These are phyloP conservation scores for Adelphocoris suturalis DNA, from an alignment of 2,888 invertebrate genomes.

Conservation along the genomic window DNA sequence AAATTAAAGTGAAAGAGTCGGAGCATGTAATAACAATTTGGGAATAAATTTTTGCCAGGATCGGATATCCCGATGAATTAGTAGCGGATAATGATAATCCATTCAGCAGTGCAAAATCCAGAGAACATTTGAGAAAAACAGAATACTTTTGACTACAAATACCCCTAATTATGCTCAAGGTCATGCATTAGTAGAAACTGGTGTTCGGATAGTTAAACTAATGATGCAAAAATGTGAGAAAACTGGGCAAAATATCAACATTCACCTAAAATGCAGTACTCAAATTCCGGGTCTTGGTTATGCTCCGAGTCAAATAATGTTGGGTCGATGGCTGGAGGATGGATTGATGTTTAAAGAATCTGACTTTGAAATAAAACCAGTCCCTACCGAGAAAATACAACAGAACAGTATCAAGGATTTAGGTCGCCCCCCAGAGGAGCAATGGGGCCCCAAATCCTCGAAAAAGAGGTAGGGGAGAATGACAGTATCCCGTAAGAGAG, in stretches of 20 bases:
- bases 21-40: background rate
- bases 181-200: no score
- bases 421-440: no score
- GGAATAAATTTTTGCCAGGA: background rate
- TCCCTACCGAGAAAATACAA: no score
- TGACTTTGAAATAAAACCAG: no score
- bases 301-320: background rate
- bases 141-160: background rate
- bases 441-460: no score
- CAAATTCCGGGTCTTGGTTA: constrained; percentile 25
- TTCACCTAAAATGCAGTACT: background rate
- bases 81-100: background rate
- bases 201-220: no score
- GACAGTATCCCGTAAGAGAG: no score
- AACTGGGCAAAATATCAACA: no score
- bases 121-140: background rate
- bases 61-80: background rate
- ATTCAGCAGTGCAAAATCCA: background rate
- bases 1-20: background rate
- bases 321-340: background rate
- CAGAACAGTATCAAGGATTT: no score
- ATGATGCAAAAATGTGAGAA: no score
- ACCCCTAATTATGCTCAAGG: constrained; percentile 2
- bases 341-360: no score
- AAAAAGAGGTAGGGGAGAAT: no score